Percentiles rank a stretch among this genome's conserved stretches.
Evolutionary conservation across 2,888 invertebrate genomes (phyloP).

Genomic region (Melanchra persicariae): DNA sequence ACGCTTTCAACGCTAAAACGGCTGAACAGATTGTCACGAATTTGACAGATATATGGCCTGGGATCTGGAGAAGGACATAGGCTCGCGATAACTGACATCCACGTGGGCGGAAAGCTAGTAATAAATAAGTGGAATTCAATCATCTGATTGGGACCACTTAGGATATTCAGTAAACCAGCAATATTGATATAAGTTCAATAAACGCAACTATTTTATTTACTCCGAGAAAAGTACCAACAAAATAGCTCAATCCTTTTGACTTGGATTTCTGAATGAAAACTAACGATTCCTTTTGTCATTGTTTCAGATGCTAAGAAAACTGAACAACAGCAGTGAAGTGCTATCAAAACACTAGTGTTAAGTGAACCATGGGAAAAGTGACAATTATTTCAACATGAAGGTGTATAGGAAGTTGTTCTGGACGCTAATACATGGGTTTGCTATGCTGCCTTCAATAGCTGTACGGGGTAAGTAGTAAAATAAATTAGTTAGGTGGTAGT

Average conservation of each 20-base stretch:
- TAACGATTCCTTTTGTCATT: slow-evolving; percentile 33
- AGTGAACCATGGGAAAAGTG: slow-evolving; percentile 21
- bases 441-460: slow-evolving; percentile 76
- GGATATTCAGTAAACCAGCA: too few relatives aligned
- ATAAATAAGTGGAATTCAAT: too few relatives aligned
- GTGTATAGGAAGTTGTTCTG: slow-evolving; percentile 72
- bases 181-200: too few relatives aligned
- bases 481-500: too few relatives aligned
- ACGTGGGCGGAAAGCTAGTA: too few relatives aligned
- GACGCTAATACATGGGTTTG: slow-evolving; percentile 73
- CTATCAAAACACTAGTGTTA: slow-evolving; percentile 5
- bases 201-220: too few relatives aligned
- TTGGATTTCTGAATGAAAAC: not conserved
- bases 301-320: slow-evolving; percentile 53
- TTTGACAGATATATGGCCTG: too few relatives aligned
- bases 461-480: slow-evolving; percentile 71
- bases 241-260: not conserved
- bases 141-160: too few relatives aligned
- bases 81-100: too few relatives aligned
- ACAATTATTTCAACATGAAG: slow-evolving; percentile 68
- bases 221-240: not conserved
- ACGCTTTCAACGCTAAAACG: too few relatives aligned
- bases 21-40: too few relatives aligned
- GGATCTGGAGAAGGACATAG: too few relatives aligned
- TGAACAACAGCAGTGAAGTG: slow-evolving; percentile 11